Conservation (phyloP, 2,797 vertebrate genomes). For the Chelon auratus region DNA sequence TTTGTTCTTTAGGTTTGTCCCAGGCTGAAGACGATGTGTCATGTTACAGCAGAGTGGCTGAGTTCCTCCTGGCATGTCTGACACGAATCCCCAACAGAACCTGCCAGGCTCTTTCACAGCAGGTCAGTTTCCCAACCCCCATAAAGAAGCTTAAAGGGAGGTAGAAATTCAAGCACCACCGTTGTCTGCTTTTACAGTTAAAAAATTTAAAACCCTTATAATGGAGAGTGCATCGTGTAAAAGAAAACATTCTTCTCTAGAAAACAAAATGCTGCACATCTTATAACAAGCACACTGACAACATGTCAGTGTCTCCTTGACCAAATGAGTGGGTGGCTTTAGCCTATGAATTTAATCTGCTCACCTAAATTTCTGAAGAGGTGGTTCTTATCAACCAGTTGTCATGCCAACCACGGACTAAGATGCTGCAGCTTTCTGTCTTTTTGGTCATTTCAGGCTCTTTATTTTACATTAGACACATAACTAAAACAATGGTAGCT, state of each 20-base stretch:
- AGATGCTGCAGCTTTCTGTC: background rate
- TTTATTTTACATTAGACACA: background rate
- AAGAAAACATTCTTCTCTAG: background rate
- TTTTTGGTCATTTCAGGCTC: constrained; percentile 3
- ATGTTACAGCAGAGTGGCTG: constrained; percentile 74
- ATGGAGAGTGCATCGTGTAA: background rate
- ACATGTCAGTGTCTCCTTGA: constrained; percentile 13
- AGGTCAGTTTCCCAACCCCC: constrained; percentile 71
- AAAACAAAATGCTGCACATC: constrained; percentile 10
- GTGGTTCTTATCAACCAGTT: constrained; percentile 25
- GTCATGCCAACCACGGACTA: constrained; percentile 33
- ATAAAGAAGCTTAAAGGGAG: background rate
- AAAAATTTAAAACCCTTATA: background rate
- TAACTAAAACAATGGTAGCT: background rate
- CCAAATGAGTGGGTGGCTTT: constrained; percentile 23
- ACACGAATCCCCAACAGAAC: constrained; percentile 79
- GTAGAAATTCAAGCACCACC: background rate
- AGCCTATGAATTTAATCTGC: constrained; percentile 22
- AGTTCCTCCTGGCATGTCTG: constrained; percentile 83
- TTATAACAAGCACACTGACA: constrained; percentile 14
- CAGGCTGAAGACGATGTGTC: constrained; percentile 71
- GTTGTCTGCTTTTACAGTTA: background rate
- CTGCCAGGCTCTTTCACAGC: constrained; percentile 81
- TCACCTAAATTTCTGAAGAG: constrained; percentile 31
- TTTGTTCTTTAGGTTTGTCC: constrained; percentile 67